phyloP scores from a whole-genome alignment of 2,888 invertebrate species.

The Saturnia japonica region DNA sequence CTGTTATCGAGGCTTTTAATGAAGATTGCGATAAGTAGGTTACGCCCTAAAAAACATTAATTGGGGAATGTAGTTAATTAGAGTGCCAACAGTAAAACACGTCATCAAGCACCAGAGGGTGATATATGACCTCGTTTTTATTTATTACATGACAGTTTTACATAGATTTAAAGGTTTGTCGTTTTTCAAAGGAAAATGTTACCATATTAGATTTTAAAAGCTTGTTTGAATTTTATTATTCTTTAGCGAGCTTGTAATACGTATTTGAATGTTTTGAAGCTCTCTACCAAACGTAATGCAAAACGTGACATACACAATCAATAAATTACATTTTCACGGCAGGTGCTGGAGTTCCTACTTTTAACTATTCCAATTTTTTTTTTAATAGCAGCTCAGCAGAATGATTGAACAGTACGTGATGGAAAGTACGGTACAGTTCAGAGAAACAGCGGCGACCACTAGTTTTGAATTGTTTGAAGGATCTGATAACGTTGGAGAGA shows the following conservation, averaged over 20 bases:
- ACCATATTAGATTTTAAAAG: not conserved
- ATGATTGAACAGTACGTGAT: too few relatives aligned
- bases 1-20: slow-evolving; percentile 6
- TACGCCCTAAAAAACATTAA: slow-evolving; percentile 32
- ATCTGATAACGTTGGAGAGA: too few relatives aligned
- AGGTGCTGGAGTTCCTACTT: too few relatives aligned
- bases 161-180: not conserved
- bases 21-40: slow-evolving; percentile 27
- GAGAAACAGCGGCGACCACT: too few relatives aligned
- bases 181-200: not conserved
- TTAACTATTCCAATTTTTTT: too few relatives aligned
- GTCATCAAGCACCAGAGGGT: slow-evolving; percentile 31
- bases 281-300: not conserved
- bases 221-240: not conserved
- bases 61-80: slow-evolving; percentile 41
- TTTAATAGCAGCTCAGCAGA: too few relatives aligned
- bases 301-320: not conserved
- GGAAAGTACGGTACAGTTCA: too few relatives aligned
- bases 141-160: slow-evolving; percentile 20
- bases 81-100: slow-evolving; percentile 32
- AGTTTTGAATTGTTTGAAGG: too few relatives aligned
- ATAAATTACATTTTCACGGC: too few relatives aligned
- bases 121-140: slow-evolving; percentile 23
- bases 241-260: not conserved
- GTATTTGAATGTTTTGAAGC: not conserved